Evolutionary conservation across 2,888 invertebrate genomes (phyloP).

Genomic region (Ariolimax columbianus): DNA sequence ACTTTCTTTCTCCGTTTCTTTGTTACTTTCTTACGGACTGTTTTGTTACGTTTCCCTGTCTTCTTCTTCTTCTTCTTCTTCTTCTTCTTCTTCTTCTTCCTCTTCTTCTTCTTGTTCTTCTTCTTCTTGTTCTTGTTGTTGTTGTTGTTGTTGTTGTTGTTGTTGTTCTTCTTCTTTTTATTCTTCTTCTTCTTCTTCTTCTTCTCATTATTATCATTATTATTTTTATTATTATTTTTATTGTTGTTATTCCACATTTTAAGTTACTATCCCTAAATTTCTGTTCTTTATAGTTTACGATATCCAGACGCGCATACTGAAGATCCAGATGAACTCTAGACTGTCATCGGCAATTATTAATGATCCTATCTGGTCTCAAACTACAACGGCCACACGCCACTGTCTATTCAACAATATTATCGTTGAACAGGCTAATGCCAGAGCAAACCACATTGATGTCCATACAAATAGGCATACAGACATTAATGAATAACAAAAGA

Average conservation of each 20-base stretch:
- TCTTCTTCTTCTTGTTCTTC: background rate
- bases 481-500: too few relatives aligned
- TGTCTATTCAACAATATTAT: too few relatives aligned
- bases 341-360: too few relatives aligned
- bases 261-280: background rate
- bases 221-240: background rate
- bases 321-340: too few relatives aligned
- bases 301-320: too few relatives aligned
- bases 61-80: background rate
- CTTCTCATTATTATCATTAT: too few relatives aligned
- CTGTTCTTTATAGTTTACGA: background rate
- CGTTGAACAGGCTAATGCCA: too few relatives aligned
- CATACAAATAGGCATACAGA: too few relatives aligned
- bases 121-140: background rate
- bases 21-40: conserved; percentile 8
- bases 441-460: too few relatives aligned
- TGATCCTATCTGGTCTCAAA: too few relatives aligned
- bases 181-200: too few relatives aligned
- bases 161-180: background rate
- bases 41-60: conserved; percentile 16
- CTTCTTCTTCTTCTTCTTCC: background rate
- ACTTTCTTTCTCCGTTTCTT: background rate
- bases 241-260: background rate
- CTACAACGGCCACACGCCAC: too few relatives aligned
- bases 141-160: background rate